phyloP scores from a whole-genome alignment of 2,113 vertebrate genomes.

The Xenopus laevis region DNA sequence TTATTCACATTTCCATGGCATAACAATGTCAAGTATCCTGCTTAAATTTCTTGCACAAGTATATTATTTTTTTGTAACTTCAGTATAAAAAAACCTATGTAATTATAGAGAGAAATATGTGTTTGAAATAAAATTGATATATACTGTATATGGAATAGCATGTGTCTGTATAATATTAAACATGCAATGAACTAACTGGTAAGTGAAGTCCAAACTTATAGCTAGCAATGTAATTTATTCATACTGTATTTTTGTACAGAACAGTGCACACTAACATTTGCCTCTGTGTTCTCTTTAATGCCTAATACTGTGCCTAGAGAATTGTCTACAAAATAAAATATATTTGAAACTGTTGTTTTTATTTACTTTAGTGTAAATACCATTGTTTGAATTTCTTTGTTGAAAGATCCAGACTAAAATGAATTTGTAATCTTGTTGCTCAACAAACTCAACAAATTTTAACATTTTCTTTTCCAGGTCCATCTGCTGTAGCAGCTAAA shows the following conservation, averaged over 20 bases:
- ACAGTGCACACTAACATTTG: constrained; percentile 65
- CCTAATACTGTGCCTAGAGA: constrained; percentile 82
- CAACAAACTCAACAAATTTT: no score
- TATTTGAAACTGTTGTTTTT: constrained; percentile 61
- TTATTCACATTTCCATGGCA: neutral
- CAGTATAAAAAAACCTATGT: constrained; percentile 58
- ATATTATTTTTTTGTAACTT: constrained; percentile 74
- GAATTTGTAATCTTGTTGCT: no score
- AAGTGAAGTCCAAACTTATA: constrained; percentile 73
- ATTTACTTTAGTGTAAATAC: no score
- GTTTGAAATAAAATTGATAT: constrained; percentile 77
- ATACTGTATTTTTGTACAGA: constrained; percentile 83
- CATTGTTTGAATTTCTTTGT: no score
- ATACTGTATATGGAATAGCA: constrained; percentile 66
- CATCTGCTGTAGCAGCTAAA: no score
- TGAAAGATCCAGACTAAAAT: no score
- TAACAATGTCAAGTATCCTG: constrained; percentile 53
- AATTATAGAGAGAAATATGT: constrained; percentile 73
- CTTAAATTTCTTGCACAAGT: constrained; percentile 71
- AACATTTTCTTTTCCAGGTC: no score
- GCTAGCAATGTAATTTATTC: constrained; percentile 80
- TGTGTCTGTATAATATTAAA: constrained; percentile 78
- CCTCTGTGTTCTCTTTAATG: constrained; percentile 79
- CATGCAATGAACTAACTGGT: constrained; percentile 73
- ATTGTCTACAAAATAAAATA: constrained; percentile 66